Evolutionary conservation across 2,113 vertebrate genomes (phyloP), one percentile per base, ranked within the genome.

Genomic region (Sander vitreus): DNA sequence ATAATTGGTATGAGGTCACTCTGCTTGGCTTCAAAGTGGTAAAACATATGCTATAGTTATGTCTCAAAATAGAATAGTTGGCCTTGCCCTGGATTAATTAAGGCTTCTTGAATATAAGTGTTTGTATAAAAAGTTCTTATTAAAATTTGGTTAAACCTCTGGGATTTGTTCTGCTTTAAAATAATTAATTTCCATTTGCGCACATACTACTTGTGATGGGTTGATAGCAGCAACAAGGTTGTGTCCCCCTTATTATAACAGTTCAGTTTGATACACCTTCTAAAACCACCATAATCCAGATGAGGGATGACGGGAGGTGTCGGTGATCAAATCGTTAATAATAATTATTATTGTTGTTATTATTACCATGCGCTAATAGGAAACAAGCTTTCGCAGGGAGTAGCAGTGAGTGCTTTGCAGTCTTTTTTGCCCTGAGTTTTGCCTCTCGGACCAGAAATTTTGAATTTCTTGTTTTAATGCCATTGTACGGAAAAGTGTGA

Each of bases 11-110:
- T 4, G 6, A 71, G n/a, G 70, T 76, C 6, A 1, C 1, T 3
- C 74, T 51, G 15, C 7, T 47, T 30, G 47, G 30, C 78, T 79
- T 18, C 58, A 23, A 64, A 79, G 54, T 55, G 15, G 21, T 43
- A 43, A 43, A 58, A 84, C 73, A 59, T 54, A 60, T 60, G 59
- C 43, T 12, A 10, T 23, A 74, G 39, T 65, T 53, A 71, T 85
- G 25, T 71, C 57, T 18, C 54, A 33, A 43, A 63, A 78, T 18
- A 63, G n/a, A 79, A 70, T 21, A 50, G n/a, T 65, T 76, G 55
- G 23, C 69, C 25, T 25, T 63, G 18, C 33, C 36, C 15, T 12
- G 48, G 75, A 83, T 76, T 43, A 78, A 48, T 66, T 66, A 71
- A 67, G 15, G 50, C 21, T 43, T 39, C 43, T 60, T 69, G 25